Evolutionary conservation across 2,888 invertebrate species (phyloP).

Genomic region (Cecidostiba fungosa): DNA sequence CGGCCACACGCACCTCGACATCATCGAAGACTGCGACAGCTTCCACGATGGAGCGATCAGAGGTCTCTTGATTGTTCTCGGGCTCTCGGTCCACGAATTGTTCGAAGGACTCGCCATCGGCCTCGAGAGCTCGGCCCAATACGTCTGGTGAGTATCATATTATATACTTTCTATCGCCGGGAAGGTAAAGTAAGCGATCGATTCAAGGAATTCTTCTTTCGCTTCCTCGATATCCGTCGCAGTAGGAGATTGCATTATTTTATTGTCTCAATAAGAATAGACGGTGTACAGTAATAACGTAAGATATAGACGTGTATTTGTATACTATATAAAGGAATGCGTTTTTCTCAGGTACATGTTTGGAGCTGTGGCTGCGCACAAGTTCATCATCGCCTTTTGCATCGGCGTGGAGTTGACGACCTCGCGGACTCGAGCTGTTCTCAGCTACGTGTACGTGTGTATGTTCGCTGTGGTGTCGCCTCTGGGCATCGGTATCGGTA

Average conservation of each 20-base stretch:
- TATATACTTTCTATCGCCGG: conserved; percentile 25
- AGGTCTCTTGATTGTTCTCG: conserved; percentile 90
- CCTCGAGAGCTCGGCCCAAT: conserved; percentile 78
- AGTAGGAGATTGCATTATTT: not conserved
- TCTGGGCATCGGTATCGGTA: conserved; percentile 89
- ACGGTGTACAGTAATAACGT: not conserved
- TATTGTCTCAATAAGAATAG: not conserved
- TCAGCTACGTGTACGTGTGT: conserved; percentile 86
- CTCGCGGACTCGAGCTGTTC: conserved; percentile 84
- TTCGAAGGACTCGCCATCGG: conserved; percentile 87
- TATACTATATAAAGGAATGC: too few species aligned
- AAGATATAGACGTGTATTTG: not conserved
- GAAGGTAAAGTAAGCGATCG: conserved; percentile 30
- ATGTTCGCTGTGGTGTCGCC: conserved; percentile 91
- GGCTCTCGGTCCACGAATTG: conserved; percentile 91
- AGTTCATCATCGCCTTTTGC: conserved; percentile 93
- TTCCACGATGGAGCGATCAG: conserved; percentile 81
- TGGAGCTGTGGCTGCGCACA: conserved; percentile 91
- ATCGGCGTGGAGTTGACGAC: conserved; percentile 92
- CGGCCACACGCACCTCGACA: conserved; percentile 74
- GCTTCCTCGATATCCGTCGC: not conserved
- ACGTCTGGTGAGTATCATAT: conserved; percentile 79
- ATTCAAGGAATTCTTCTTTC: conserved; percentile 9
- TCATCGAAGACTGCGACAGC: conserved; percentile 71
- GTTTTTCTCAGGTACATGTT: conserved; percentile 86